These are phyloP conservation scores for Psilopsiagon aurifrons DNA, from an alignment of 2,113 vertebrate species.

Conservation along the genomic window DNA sequence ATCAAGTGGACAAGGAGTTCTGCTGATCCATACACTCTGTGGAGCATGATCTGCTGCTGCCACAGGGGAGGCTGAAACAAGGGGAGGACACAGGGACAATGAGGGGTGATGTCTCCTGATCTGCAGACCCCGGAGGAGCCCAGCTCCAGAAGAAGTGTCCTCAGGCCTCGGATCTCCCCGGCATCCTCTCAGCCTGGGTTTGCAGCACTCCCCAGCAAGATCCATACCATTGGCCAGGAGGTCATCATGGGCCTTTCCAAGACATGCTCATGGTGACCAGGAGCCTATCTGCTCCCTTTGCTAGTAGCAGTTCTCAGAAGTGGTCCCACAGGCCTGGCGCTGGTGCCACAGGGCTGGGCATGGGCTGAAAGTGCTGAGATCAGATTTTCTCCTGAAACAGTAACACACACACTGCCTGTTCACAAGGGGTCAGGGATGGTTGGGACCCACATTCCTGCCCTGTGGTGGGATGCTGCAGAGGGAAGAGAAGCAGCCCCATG, in stretches of 20 bases:
- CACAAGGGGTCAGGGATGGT: not conserved
- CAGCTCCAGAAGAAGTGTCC: not conserved
- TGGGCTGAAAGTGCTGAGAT: not conserved
- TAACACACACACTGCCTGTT: not conserved
- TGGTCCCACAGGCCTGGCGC: not conserved
- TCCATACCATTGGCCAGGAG: not conserved
- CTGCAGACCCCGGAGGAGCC: not conserved
- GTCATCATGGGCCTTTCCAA: not conserved
- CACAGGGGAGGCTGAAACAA: not conserved
- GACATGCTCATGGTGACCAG: not conserved
- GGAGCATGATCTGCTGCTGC: not conserved
- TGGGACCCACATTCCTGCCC: not conserved
- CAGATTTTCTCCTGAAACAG: not conserved
- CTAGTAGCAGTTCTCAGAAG: not conserved
- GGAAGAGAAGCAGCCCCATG: not conserved
- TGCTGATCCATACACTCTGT: not conserved
- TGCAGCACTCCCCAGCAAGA: not conserved
- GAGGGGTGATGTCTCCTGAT: not conserved
- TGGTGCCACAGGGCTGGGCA: not conserved
- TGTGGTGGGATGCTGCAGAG: fast-evolving
- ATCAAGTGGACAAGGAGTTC: not conserved
- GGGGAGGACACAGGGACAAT: fast-evolving
- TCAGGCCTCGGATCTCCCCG: not conserved
- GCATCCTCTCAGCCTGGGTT: not conserved
- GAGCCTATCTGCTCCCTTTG: not conserved